Conservation (phyloP, 2,888 invertebrate genomes). For the Dryococelus australis region DNA sequence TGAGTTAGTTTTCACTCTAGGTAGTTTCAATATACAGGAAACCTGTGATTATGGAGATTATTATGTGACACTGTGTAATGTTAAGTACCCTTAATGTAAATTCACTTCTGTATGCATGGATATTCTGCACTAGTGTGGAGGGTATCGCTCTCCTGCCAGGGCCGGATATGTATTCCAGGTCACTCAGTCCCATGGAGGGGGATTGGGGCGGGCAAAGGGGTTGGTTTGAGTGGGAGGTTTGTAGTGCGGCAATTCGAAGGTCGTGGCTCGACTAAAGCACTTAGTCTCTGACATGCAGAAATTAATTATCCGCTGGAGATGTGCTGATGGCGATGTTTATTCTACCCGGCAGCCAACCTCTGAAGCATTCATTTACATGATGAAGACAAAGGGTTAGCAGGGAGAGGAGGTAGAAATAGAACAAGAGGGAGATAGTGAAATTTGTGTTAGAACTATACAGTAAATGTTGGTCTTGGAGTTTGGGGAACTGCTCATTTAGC, state of each 20-base stretch:
- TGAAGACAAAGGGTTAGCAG: neutral
- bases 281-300: conserved; percentile 9
- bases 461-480: neutral
- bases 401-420: neutral
- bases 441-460: neutral
- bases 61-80: too few relatives aligned
- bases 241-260: neutral
- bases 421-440: neutral
- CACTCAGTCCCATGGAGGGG: too few relatives aligned
- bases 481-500: too few relatives aligned
- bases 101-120: too few relatives aligned
- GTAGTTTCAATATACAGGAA: too few relatives aligned
- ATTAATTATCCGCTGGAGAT: neutral
- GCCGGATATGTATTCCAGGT: too few relatives aligned
- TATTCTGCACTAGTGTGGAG: too few relatives aligned
- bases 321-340: neutral
- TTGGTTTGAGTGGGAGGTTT: neutral
- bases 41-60: too few relatives aligned
- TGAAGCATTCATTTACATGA: neutral
- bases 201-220: too few relatives aligned
- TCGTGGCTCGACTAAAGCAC: neutral
- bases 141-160: too few relatives aligned
- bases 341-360: neutral
- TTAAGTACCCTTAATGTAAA: too few relatives aligned
- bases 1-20: too few relatives aligned